Conservation (phyloP, 2,113 vertebrate species). For the Notothenia coriiceps region DNA sequence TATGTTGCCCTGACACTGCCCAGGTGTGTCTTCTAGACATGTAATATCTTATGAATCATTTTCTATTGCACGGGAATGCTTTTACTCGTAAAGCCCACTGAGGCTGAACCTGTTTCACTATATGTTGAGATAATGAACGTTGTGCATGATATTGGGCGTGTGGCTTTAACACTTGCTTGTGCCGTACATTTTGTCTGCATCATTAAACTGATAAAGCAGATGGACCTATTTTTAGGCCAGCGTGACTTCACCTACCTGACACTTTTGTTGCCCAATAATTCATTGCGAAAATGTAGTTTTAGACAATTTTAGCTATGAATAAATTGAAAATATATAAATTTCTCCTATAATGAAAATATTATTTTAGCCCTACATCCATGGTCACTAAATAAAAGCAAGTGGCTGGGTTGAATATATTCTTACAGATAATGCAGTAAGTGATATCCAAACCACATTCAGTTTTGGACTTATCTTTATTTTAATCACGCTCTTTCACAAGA, state of each 20-base stretch:
- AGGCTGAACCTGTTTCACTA: conserved; percentile 13
- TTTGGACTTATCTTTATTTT: neutral
- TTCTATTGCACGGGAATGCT: neutral
- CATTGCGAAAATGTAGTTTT: too few relatives aligned
- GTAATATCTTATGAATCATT: neutral
- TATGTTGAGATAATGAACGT: too few relatives aligned
- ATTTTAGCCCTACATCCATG: too few relatives aligned
- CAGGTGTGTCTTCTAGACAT: conserved; percentile 34
- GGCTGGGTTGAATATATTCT: neutral
- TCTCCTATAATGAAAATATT: too few relatives aligned
- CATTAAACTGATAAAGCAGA: neutral
- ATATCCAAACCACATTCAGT: neutral
- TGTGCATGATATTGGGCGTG: neutral
- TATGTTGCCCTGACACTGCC: neutral
- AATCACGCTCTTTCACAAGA: neutral
- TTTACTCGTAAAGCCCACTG: neutral
- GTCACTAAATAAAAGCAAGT: neutral
- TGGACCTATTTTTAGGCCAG: neutral
- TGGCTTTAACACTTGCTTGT: too few relatives aligned
- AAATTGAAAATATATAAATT: too few relatives aligned
- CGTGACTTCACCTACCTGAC: neutral
- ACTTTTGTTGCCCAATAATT: too few relatives aligned
- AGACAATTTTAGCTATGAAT: too few relatives aligned
- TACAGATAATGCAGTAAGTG: neutral
- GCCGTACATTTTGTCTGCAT: neutral